Conservation (phyloP, 2,888 invertebrate genomes). For the Nematopogon swammerdamellus region DNA sequence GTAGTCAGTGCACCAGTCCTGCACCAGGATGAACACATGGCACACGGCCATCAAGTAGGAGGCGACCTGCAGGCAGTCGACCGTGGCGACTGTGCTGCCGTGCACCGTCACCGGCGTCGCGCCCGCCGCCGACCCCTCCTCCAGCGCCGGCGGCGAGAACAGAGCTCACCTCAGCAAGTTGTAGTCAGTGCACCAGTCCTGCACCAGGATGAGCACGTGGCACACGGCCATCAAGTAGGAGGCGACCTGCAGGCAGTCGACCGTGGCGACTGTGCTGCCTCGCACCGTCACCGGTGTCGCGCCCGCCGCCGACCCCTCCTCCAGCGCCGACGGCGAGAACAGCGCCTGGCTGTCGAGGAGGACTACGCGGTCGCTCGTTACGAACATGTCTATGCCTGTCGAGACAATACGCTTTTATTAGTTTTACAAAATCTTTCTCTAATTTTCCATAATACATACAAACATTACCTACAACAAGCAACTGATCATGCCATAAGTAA, state of each 20-base stretch:
- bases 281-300: constrained; percentile 45
- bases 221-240: constrained; percentile 87
- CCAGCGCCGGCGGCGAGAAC: not conserved
- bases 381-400: constrained; percentile 67
- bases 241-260: constrained; percentile 75
- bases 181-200: constrained; percentile 87
- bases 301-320: constrained; percentile 51
- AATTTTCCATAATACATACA: too few relatives aligned
- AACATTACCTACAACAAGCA: too few relatives aligned
- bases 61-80: constrained; percentile 57
- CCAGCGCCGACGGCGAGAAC: constrained; percentile 74
- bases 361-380: constrained; percentile 73
- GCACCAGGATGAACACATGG: constrained; percentile 82
- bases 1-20: constrained; percentile 87
- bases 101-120: constrained; percentile 47
- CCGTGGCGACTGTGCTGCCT: constrained; percentile 55
- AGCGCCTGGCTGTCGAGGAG: constrained; percentile 87
- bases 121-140: too few relatives aligned
- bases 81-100: too few relatives aligned
- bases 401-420: too few relatives aligned
- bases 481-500: too few relatives aligned
- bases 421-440: too few relatives aligned
- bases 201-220: constrained; percentile 82
- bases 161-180: constrained; percentile 65
- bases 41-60: constrained; percentile 87